Base-by-base conservation (phyloP, 2,888 invertebrate species). In the Sthenelais limicola region DNA sequence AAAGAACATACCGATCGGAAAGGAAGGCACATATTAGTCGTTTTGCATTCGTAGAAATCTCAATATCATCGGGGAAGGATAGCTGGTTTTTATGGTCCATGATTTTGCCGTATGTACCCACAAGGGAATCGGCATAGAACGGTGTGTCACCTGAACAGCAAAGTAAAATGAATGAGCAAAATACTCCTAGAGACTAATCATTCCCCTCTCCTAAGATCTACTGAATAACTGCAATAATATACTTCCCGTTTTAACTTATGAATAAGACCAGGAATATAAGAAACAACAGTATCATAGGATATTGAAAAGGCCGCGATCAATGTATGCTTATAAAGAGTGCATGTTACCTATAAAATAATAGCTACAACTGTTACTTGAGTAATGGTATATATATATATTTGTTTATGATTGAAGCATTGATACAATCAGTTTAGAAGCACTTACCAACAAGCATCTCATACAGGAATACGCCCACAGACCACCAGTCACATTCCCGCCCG, bases 61-160 rank as follows among this genome's bases (percentile, higher is more conserved):
- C 94, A 74, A 96, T 92, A 88, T 98, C 98, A 75, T 89, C 88
- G 35, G 98, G 98, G 89, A 99, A 99, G 79, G 93, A 92, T 72
- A 99, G 90, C 28, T 97, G 95, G 85, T 96, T 97, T 87, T 96
- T 94, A 88, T 98, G 97, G 88, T 98, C 97, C 98, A 99, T 98
- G 81, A 99, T 99, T 90, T 98, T 98, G 76, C 97, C 96, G 88
- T 99, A 99, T 1, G 98, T 99, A 72, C 97, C 97, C 52, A 98
- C 95, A 82, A 99, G 91, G 77, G 98, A 97, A 87, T 99, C 99
- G 2, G 98, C 98, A 89, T 96, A 98, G 89, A 99, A 99, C 0
- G 99, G 99, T 15, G 99, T 97, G 88, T 99, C 99, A 7, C 90
- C 90, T 88, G 78, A 48, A 82, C 79, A 21, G 47, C 15, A 75